These are phyloP conservation scores for Crenuchus spilurus DNA, from an alignment of 2,797 vertebrate species.

Conservation along the genomic window DNA sequence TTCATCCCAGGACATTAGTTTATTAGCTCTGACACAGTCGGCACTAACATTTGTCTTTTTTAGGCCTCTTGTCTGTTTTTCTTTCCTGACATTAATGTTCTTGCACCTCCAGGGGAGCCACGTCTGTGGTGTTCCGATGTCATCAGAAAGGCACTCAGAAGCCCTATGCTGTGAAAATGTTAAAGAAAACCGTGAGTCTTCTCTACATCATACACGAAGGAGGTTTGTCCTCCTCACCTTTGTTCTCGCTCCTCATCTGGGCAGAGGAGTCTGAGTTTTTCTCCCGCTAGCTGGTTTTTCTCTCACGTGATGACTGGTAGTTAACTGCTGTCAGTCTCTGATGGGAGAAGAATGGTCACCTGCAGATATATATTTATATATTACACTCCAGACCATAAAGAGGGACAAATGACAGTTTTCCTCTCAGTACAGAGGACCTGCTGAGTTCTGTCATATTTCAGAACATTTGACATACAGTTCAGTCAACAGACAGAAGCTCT, in stretches of 20 bases:
- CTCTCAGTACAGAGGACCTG: too few relatives aligned
- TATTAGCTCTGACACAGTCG: too few relatives aligned
- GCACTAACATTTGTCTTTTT: not conserved
- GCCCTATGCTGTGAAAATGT: slow-evolving; percentile 85
- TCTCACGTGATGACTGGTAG: slow-evolving; percentile 10
- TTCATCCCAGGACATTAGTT: too few relatives aligned
- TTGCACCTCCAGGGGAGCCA: slow-evolving; percentile 78
- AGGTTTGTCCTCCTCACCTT: slow-evolving; percentile 30
- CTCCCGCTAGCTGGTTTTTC: slow-evolving; percentile 1
- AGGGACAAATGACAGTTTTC: too few relatives aligned
- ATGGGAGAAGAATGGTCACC: not conserved
- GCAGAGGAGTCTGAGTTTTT: slow-evolving; percentile 2
- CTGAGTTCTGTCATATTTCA: too few relatives aligned
- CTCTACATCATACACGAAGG: not conserved
- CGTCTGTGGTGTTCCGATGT: slow-evolving; percentile 87
- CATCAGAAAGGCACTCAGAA: slow-evolving; percentile 87
- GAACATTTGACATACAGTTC: too few relatives aligned
- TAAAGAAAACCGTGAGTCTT: slow-evolving; percentile 89
- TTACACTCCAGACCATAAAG: too few relatives aligned
- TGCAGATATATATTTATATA: not conserved
- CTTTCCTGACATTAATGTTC: not conserved
- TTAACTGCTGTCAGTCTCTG: slow-evolving; percentile 14
- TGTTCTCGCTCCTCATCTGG: slow-evolving; percentile 12
- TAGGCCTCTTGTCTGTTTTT: not conserved
- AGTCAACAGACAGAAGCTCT: too few relatives aligned